These are phyloP conservation scores for Rosalia funebris DNA, from an alignment of 2,888 invertebrate genomes.

Conservation along the genomic window DNA sequence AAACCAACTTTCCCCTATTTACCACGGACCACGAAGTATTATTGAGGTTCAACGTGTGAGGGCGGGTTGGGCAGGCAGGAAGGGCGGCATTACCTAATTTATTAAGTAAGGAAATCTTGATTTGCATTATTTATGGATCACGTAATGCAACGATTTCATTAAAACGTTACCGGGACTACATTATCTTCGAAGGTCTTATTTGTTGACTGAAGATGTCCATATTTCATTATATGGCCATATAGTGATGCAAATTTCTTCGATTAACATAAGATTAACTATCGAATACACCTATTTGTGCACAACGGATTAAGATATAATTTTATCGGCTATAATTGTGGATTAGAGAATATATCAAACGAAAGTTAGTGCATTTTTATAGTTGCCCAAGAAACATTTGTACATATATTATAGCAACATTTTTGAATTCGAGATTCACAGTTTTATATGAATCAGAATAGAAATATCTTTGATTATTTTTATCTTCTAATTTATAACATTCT, in stretches of 20 bases:
- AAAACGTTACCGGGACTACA: conserved; percentile 9
- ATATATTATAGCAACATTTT: too few relatives aligned
- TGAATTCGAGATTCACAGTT: too few relatives aligned
- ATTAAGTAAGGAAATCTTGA: conserved; percentile 46
- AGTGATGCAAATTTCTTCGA: conserved; percentile 3
- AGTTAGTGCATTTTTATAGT: too few relatives aligned
- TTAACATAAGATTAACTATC: conserved; percentile 3
- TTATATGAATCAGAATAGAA: too few relatives aligned
- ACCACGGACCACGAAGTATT: neutral
- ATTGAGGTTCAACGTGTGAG: conserved; percentile 25
- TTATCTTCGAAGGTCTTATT: conserved; percentile 7
- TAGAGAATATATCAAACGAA: too few relatives aligned
- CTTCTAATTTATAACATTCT: too few relatives aligned
- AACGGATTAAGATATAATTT: too few relatives aligned
- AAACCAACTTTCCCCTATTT: too few relatives aligned
- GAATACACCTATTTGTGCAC: too few relatives aligned
- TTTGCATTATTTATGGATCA: conserved; percentile 18
- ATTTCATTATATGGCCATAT: conserved; percentile 12
- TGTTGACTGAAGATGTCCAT: conserved; percentile 5
- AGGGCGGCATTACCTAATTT: conserved; percentile 49
- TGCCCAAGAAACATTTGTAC: too few relatives aligned
- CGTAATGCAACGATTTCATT: conserved; percentile 15
- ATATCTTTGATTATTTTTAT: too few relatives aligned
- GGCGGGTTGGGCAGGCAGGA: conserved; percentile 34
- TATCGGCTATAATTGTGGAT: too few relatives aligned